Base-by-base conservation (phyloP, 2,888 invertebrate genomes). In the Drepanosiphum platanoidis region DNA sequence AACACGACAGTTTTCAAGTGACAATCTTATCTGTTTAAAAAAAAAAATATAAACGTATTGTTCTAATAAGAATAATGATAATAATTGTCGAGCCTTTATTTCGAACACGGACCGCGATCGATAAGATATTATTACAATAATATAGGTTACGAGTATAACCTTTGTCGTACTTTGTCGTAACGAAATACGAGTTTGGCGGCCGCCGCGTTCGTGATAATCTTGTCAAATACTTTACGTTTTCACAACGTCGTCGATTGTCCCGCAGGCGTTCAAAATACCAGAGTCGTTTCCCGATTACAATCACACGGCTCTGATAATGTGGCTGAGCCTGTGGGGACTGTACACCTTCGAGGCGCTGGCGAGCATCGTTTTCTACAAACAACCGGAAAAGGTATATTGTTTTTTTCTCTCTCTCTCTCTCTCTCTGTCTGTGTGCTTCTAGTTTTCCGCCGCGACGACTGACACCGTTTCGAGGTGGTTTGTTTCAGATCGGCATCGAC, bases 301-400 rank as follows among this genome's bases (percentile, higher is more conserved):
- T 15, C 22, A 46, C n/a, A 83, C 83, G 18, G 83, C 74, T 3
- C 46, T 83, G 34, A 75, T 83, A 27, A 83, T 83, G 83, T 83
- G 83, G 83, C 13, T 83, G 4, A 83, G 83, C 68, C 7, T 83
- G 72, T 83, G 83, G 75, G 83, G 83, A 34, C 36, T 83, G 52
- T 83, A 64, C 15, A 68, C 34, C 13, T 3, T 75, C 13, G 83
- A 83, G 36, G 68, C 74, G 34, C 68, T 83, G 34, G 74, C 83
- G 13, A 27, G 74, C 27, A 75, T 83, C 3, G 8, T 83, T 22
- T 75, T 83, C 30, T 34, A 83, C 66, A 83, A 83, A 34, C 46
- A 83, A 42, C 22, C 22, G 4, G 66, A 83, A 68, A 74, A 74
- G 83, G 83, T 83, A 52, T 15, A n/a, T n/a, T n/a, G n/a, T n/a